Evolutionary conservation across 1,140 invertebrate species (phyloP), one percentile per base, ranked within the genome.

Genomic region (Oncopodura yosiiana): DNA sequence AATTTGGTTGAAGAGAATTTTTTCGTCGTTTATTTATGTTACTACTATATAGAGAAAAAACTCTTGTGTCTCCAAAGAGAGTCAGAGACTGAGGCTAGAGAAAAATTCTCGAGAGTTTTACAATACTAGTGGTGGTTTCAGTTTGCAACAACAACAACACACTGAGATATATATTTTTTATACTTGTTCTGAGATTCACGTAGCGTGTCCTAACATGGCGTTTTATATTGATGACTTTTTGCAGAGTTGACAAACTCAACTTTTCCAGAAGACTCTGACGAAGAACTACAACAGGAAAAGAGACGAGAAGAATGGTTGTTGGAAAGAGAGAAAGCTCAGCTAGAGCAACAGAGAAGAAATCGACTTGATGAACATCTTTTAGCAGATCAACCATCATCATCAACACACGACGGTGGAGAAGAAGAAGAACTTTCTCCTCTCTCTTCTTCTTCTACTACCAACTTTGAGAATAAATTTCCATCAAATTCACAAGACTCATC

Each of bases 231-330:
- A n/a, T n/a, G n/a, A n/a, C n/a, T 53, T 58, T 23, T 42, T 53
- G 3, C 26, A 59, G 57, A 59, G 38, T 16, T 51, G 32, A 50
- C 46, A 32, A 59, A 59, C 52, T 45, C 46, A 32, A 50, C 57
- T 14, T 45, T 54, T 38, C 48, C 43, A 1, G 58, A 56, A 19
- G 50, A 49, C 21, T n/a, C n/a, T n/a, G n/a, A n/a, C n/a, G n/a
- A n/a, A n/a, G n/a, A n/a, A n/a, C n/a, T n/a, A n/a, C n/a, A n/a
- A n/a, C n/a, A n/a, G n/a, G n/a, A n/a, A n/a, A 49, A 49, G 27
- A 60, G 58, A 34, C 53, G 56, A 36, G 58, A 60, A 39, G 56
- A 53, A 42, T 55, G 53, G 53, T 23, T 55, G 42, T 38, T 11
- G 5, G 18, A 16, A 16, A 16, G n/a, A 38, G 11, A 38, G n/a